These are phyloP conservation scores for Epirrhoe alternata DNA, from an alignment of 2,888 invertebrate genomes.

Conservation along the genomic window DNA sequence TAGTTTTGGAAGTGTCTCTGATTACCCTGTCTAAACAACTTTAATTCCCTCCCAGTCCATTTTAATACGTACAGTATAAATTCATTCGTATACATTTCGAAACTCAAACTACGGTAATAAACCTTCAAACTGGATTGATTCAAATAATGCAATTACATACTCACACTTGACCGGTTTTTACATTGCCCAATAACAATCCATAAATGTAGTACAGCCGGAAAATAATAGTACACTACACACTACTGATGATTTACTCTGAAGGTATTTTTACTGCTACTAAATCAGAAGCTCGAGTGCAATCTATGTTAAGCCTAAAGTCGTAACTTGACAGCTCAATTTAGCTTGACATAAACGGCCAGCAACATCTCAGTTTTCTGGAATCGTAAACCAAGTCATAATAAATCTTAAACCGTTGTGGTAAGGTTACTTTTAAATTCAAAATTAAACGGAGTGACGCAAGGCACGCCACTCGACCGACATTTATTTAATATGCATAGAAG, in stretches of 20 bases:
- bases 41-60: too few relatives aligned
- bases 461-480: slow-evolving; percentile 66
- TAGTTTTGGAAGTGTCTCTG: too few relatives aligned
- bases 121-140: slow-evolving; percentile 28
- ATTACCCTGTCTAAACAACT: too few relatives aligned
- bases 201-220: slow-evolving; percentile 61
- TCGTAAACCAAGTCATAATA: background rate
- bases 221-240: slow-evolving; percentile 27
- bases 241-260: slow-evolving; percentile 6
- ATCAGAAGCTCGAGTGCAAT: background rate
- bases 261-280: slow-evolving; percentile 1
- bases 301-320: slow-evolving; percentile 6
- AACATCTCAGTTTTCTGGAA: background rate
- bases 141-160: slow-evolving; percentile 34
- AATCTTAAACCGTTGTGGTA: background rate
- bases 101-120: slow-evolving; percentile 28
- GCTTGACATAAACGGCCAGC: background rate
- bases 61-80: too few relatives aligned
- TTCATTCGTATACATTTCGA: slow-evolving; percentile 5
- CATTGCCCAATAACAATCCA: slow-evolving; percentile 58
- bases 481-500: slow-evolving; percentile 81
- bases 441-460: slow-evolving; percentile 7
- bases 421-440: slow-evolving; percentile 1
- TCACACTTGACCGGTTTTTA: slow-evolving; percentile 38
- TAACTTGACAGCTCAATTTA: slow-evolving; percentile 8